phyloP scores from a whole-genome alignment of 92 coral and sea anemone species.

The Parazoanthus atlanticus region DNA sequence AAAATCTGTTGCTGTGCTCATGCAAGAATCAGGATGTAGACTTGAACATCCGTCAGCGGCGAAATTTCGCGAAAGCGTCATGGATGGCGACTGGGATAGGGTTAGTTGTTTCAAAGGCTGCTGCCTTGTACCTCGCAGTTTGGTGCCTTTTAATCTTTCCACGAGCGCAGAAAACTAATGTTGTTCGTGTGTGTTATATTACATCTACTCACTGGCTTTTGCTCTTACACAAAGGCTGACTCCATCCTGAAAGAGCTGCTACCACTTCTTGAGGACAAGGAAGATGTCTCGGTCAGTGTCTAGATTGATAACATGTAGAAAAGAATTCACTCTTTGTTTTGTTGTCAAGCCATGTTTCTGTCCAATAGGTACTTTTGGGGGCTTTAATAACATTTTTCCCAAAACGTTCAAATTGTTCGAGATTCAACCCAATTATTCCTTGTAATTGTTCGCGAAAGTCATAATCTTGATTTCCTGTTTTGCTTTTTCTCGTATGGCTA shows the following conservation, averaged over 20 bases:
- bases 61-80: constrained; percentile 94
- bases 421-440: neutral
- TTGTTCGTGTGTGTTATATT: constrained; percentile 1
- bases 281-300: constrained; percentile 88
- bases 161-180: neutral
- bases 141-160: constrained; percentile 35
- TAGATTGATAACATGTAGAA: constrained; percentile 30
- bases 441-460: neutral
- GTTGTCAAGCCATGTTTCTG: constrained; percentile 35
- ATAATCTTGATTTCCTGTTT: constrained; percentile 36
- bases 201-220: constrained; percentile 52
- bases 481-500: neutral
- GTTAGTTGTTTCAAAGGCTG: constrained; percentile 68
- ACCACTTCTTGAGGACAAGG: constrained; percentile 87
- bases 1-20: constrained; percentile 92
- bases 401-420: constrained; percentile 1
- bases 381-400: constrained; percentile 32
- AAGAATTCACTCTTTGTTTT: constrained; percentile 51
- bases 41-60: constrained; percentile 99
- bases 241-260: constrained; percentile 92
- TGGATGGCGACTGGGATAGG: constrained; percentile 99
- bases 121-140: constrained; percentile 43
- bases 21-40: constrained; percentile 98
- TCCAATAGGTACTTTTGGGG: constrained; percentile 14
- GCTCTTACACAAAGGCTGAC: constrained; percentile 82